Conservation (phyloP, 92 coral and sea anemone genomes). For the Siderastrea siderea region DNA sequence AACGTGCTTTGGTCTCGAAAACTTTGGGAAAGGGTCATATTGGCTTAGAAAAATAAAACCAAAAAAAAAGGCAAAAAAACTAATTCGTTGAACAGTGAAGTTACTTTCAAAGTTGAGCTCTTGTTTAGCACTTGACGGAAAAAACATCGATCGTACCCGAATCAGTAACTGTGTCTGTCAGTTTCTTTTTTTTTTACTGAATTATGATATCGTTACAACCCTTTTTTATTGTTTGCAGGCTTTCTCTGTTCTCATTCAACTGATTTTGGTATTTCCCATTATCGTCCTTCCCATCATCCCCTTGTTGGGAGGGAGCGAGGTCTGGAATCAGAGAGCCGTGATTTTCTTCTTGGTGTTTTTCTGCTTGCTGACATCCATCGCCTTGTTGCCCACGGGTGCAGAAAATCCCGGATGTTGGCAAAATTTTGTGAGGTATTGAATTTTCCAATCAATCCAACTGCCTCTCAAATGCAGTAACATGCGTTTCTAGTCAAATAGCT, state of each 20-base stretch:
- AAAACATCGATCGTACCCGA: too few species aligned
- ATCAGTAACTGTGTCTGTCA: too few species aligned
- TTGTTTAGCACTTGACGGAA: too few species aligned
- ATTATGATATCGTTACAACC: not conserved
- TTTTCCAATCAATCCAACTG: not conserved
- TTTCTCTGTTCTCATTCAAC: conserved; percentile 43
- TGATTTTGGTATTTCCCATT: conserved; percentile 54
- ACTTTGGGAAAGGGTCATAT: too few species aligned
- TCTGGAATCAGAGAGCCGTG: conserved; percentile 57
- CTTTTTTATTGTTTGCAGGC: conserved; percentile 2
- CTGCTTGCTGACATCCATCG: conserved; percentile 53
- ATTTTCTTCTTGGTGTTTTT: conserved; percentile 35
- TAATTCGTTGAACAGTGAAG: too few species aligned
- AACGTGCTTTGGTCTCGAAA: too few species aligned
- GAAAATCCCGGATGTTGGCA: conserved; percentile 66
- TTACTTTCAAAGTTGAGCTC: too few species aligned
- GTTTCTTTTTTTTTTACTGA: not conserved
- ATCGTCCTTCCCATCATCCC: conserved; percentile 43
- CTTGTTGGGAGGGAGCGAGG: conserved; percentile 36
- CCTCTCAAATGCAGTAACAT: too few species aligned
- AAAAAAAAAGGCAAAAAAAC: too few species aligned
- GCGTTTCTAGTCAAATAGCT: too few species aligned
- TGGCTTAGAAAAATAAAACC: too few species aligned
- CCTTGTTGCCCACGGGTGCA: conserved; percentile 76
- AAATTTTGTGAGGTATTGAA: conserved; percentile 69